phyloP scores from a whole-genome alignment of 2,113 vertebrate genomes.

The Cebus imitator region DNA sequence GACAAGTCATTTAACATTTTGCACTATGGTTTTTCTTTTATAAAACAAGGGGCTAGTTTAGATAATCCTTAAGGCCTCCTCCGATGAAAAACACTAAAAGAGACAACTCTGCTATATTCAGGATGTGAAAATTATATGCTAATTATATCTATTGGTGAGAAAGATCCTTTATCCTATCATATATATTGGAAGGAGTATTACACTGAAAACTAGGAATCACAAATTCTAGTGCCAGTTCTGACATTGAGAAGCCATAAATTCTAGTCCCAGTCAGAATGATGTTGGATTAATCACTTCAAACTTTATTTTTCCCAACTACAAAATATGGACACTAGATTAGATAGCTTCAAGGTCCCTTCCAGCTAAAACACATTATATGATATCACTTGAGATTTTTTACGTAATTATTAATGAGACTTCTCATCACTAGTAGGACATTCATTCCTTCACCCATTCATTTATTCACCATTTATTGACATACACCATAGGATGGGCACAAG shows the following conservation, averaged over 20 bases:
- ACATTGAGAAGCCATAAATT: not conserved
- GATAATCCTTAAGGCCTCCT: not conserved
- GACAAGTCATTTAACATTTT: slow-evolving; percentile 18
- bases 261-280: not conserved
- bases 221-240: not conserved
- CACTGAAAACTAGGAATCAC: not conserved
- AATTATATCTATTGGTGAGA: slow-evolving; percentile 39
- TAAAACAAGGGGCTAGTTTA: slow-evolving; percentile 1
- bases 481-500: not conserved
- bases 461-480: not conserved
- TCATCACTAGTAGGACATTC: not conserved
- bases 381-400: not conserved
- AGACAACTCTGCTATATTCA: slow-evolving; percentile 2
- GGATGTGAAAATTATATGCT: slow-evolving; percentile 15
- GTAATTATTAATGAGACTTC: slow-evolving; percentile 14
- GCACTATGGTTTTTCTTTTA: not conserved
- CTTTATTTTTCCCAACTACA: slow-evolving; percentile 1
- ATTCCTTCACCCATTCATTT: not conserved
- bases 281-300: not conserved
- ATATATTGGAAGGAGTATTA: not conserved
- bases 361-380: slow-evolving; percentile 24
- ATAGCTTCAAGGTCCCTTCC: not conserved
- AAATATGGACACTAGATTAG: not conserved
- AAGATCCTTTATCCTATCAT: not conserved
- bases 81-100: not conserved